Conservation (phyloP, 2,797 vertebrate species). For the Uromys caudimaculatus region DNA sequence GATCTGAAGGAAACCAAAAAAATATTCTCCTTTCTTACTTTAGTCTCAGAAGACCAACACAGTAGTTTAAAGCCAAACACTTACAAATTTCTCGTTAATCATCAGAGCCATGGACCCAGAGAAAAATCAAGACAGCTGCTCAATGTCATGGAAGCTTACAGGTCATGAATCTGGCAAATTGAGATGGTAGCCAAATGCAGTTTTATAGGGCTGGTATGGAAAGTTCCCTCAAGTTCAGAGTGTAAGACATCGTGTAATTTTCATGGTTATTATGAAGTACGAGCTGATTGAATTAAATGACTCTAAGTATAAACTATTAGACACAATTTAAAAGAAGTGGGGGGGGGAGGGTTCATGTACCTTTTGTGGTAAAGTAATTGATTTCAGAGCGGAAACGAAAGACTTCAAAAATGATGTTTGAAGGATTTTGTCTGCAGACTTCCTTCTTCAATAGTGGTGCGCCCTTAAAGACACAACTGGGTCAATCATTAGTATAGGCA, state of each 20-base stretch:
- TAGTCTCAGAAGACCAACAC: slow-evolving; percentile 33
- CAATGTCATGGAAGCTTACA: slow-evolving; percentile 66
- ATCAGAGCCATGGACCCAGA: slow-evolving; percentile 24
- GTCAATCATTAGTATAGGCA: background rate
- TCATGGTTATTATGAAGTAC: slow-evolving; percentile 41
- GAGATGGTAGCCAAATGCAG: slow-evolving; percentile 39
- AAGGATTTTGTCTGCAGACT: background rate
- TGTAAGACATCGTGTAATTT: slow-evolving; percentile 1
- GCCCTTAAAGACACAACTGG: slow-evolving; percentile 35
- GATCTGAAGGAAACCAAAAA: slow-evolving; percentile 65
- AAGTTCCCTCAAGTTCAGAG: slow-evolving; percentile 53
- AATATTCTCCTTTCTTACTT: slow-evolving; percentile 20
- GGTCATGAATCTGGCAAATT: slow-evolving; percentile 70
- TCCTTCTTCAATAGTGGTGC: slow-evolving; percentile 19
- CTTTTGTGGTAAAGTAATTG: slow-evolving; percentile 19
- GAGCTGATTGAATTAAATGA: slow-evolving; percentile 28
- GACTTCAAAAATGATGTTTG: slow-evolving; percentile 18
- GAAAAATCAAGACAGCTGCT: slow-evolving; percentile 68
- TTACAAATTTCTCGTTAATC: slow-evolving; percentile 50
- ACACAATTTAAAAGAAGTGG: slow-evolving; percentile 11
- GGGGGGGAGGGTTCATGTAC: background rate
- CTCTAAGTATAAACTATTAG: background rate
- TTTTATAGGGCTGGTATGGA: slow-evolving; percentile 49
- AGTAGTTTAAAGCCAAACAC: slow-evolving; percentile 63
- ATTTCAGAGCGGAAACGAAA: slow-evolving; percentile 17